These are phyloP conservation scores for Neotragus moschatus DNA, from an alignment of 2,113 vertebrate species.

Conservation along the genomic window DNA sequence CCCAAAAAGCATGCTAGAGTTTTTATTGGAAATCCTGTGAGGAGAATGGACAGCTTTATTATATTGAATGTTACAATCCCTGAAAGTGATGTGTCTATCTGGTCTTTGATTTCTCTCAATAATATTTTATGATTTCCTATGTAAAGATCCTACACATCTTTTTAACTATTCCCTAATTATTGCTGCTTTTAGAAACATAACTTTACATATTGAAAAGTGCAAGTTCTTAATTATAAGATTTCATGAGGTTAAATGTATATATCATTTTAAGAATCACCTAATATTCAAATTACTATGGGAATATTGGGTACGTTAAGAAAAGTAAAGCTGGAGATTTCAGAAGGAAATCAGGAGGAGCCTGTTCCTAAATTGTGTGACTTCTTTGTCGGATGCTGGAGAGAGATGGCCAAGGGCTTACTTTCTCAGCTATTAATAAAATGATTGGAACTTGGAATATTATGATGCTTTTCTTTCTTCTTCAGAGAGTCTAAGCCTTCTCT, in stretches of 20 bases:
- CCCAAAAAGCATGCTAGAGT: neutral
- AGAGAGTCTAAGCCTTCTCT: neutral
- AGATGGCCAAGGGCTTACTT: neutral
- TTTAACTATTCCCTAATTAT: neutral
- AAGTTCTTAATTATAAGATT: neutral
- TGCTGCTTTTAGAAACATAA: neutral
- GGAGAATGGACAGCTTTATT: neutral
- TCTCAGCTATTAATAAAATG: neutral
- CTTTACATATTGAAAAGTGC: neutral
- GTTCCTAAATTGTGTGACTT: neutral
- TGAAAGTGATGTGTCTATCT: neutral
- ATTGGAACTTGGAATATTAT: neutral
- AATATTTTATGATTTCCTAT: neutral
- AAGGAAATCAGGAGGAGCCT: neutral
- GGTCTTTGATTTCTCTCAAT: neutral
- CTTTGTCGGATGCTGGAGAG: neutral
- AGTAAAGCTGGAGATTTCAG: neutral
- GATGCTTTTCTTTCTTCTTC: neutral
- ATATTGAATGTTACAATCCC: neutral
- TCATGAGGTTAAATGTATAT: neutral
- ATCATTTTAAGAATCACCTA: slow-evolving; percentile 9
- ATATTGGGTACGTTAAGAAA: neutral
- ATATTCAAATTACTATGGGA: neutral
- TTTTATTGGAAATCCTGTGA: neutral
- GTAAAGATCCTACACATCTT: neutral